Percentiles rank a stretch among this genome's conserved stretches.
These are phyloP conservation scores for Telenomus remus DNA, from an alignment of 1,140 invertebrate species.

Conservation along the genomic window DNA sequence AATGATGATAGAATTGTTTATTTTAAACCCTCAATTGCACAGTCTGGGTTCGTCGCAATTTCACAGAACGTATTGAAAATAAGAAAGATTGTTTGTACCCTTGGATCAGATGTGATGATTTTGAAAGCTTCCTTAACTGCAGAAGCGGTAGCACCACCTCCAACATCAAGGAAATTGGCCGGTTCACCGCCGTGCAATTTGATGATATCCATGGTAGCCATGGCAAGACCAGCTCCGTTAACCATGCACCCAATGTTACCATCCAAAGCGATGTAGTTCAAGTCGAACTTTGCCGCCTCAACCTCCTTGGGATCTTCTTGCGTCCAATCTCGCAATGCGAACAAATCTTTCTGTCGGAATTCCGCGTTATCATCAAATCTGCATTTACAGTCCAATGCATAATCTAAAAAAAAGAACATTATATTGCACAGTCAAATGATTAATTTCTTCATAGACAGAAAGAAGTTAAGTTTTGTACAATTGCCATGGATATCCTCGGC, in stretches of 20 bases:
- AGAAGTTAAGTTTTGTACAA: constrained; percentile 79
- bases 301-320: constrained; percentile 97
- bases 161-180: constrained; percentile 97
- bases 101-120: constrained; percentile 91
- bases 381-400: constrained; percentile 95
- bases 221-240: constrained; percentile 98
- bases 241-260: constrained; percentile 91
- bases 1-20: constrained; percentile 7
- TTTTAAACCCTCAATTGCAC: too few relatives aligned
- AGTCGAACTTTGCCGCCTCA: constrained; percentile 91
- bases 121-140: constrained; percentile 97
- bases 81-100: constrained; percentile 78
- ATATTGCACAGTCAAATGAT: not conserved
- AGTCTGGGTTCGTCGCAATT: too few relatives aligned
- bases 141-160: constrained; percentile 93
- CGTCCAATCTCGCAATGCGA: constrained; percentile 88
- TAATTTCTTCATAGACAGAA: constrained; percentile 11
- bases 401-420: constrained; percentile 80
- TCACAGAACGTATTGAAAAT: too few relatives aligned
- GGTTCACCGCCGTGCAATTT: constrained; percentile 94
- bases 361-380: constrained; percentile 97
- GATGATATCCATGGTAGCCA: constrained; percentile 99
- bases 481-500: constrained; percentile 92
- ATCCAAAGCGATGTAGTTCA: constrained; percentile 98
- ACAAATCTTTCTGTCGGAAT: constrained; percentile 94